Conservation (phyloP, 1,140 invertebrate genomes). For the Ephestia elutella region DNA sequence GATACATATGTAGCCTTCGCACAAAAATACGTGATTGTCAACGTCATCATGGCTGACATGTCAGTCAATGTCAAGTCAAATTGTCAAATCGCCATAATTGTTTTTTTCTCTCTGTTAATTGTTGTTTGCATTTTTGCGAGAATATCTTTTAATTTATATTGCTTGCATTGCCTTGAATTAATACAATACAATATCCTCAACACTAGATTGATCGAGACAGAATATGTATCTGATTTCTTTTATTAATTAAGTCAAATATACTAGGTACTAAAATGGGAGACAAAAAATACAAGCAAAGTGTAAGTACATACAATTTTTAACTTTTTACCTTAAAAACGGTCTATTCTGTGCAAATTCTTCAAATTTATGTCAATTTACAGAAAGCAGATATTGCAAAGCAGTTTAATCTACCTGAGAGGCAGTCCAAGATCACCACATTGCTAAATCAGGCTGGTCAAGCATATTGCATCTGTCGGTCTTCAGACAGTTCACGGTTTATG, state of each 20-base stretch:
- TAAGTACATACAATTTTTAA: constrained; percentile 36
- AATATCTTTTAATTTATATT: too few relatives aligned
- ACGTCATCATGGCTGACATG: too few relatives aligned
- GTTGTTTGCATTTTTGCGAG: too few relatives aligned
- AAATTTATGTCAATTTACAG: constrained; percentile 64
- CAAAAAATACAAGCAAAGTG: constrained; percentile 59
- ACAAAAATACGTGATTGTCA: too few relatives aligned
- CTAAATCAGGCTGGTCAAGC: constrained; percentile 91
- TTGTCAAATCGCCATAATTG: too few relatives aligned
- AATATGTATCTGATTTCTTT: too few relatives aligned
- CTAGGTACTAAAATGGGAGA: constrained; percentile 44
- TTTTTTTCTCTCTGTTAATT: too few relatives aligned
- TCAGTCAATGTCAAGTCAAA: too few relatives aligned
- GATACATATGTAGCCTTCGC: too few relatives aligned
- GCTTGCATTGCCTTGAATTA: too few relatives aligned
- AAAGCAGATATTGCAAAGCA: constrained; percentile 93
- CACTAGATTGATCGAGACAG: too few relatives aligned
- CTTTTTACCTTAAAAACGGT: not conserved
- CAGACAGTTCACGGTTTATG: constrained; percentile 96
- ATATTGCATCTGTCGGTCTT: constrained; percentile 95
- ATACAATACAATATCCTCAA: too few relatives aligned
- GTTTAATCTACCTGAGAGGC: constrained; percentile 90
- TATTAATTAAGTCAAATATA: not conserved
- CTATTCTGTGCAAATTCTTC: not conserved
- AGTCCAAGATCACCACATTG: constrained; percentile 92